These are phyloP conservation scores for Philereme transversata DNA, from an alignment of 2,888 invertebrate species.

Conservation along the genomic window DNA sequence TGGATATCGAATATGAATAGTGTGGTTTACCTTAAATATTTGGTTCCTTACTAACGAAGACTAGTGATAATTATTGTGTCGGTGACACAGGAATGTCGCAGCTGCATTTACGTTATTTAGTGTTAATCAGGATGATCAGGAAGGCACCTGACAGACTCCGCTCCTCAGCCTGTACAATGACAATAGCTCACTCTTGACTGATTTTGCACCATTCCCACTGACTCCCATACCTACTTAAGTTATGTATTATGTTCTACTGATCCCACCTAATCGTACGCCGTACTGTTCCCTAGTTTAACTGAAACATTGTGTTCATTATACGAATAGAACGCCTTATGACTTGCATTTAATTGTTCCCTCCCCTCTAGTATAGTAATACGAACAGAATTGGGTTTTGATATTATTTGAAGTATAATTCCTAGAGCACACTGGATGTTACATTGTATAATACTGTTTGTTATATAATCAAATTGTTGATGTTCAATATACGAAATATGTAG, in stretches of 20 bases:
- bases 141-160: conserved; percentile 29
- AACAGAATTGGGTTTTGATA: conserved; percentile 52
- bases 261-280: conserved; percentile 67
- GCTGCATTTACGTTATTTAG: conserved; percentile 44
- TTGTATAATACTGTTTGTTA: conserved; percentile 46
- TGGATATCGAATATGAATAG: conserved; percentile 28
- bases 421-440: conserved; percentile 57
- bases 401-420: conserved; percentile 58
- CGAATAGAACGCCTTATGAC: conserved; percentile 50
- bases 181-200: conserved; percentile 57
- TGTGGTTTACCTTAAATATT: conserved; percentile 34
- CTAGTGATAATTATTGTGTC: conserved; percentile 31
- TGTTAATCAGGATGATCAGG: conserved; percentile 31
- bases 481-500: conserved; percentile 48
- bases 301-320: conserved; percentile 57
- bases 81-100: conserved; percentile 33
- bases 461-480: conserved; percentile 50
- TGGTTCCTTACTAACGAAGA: conserved; percentile 39
- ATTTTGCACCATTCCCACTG: conserved; percentile 60
- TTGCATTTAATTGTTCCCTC: conserved; percentile 58
- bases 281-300: conserved; percentile 54
- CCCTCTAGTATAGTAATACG: conserved; percentile 50
- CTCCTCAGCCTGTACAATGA: conserved; percentile 42
- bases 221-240: conserved; percentile 51
- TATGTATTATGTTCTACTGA: conserved; percentile 50